These are phyloP conservation scores for Nymphalis io DNA, from an alignment of 1,140 invertebrate species.

Conservation along the genomic window DNA sequence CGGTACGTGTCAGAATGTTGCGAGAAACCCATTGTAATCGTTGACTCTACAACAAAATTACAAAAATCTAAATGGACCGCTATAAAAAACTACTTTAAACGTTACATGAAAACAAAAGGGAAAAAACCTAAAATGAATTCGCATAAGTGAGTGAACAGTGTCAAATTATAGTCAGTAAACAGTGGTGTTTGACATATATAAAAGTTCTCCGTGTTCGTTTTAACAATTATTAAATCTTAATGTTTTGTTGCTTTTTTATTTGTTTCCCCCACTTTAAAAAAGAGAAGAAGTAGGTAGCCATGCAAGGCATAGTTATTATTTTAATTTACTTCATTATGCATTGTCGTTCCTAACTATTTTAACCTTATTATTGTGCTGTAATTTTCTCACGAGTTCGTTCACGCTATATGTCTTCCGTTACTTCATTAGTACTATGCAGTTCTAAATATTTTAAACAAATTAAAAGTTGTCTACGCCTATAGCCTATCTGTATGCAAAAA, in stretches of 20 bases:
- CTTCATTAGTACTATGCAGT: background rate
- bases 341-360: background rate
- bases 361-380: background rate
- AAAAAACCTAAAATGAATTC: conserved; percentile 9
- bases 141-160: conserved; percentile 17
- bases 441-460: no score
- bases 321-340: background rate
- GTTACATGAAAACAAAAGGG: conserved; percentile 38
- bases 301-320: background rate
- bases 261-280: background rate
- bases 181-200: background rate
- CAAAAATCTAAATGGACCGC: conserved; percentile 52
- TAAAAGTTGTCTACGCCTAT: background rate
- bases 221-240: background rate
- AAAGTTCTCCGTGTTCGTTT: background rate
- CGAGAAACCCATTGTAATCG: conserved; percentile 50
- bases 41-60: conserved; percentile 47
- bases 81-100: conserved; percentile 50
- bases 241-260: background rate
- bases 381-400: conserved; percentile 31
- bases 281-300: background rate
- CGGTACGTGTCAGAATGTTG: conserved; percentile 25
- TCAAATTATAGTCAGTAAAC: conserved; percentile 7
- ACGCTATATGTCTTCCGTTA: background rate
- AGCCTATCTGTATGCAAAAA: background rate